These are phyloP conservation scores for Drosophila lowei DNA, from an alignment of 1,140 invertebrate genomes.

Conservation along the genomic window DNA sequence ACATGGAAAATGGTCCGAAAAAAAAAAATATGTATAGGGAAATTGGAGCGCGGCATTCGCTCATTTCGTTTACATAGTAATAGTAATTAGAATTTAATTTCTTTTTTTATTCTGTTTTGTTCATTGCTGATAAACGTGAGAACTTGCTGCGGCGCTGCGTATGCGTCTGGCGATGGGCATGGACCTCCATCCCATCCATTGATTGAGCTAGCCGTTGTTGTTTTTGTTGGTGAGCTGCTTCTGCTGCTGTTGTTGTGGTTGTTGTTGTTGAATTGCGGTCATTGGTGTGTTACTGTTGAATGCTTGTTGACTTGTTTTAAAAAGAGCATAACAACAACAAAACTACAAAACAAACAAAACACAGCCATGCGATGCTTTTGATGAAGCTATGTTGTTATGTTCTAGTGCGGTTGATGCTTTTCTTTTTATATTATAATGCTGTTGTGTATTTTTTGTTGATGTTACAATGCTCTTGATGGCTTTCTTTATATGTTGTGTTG, in stretches of 20 bases:
- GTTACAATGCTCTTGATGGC: conserved; percentile 1
- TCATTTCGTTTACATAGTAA: conserved; percentile 49
- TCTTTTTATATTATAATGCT: background rate
- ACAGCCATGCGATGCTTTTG: too few relatives aligned
- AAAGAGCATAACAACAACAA: background rate
- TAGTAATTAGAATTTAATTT: conserved; percentile 55
- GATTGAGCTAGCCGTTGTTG: background rate
- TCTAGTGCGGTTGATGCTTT: too few relatives aligned
- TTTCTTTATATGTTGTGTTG: background rate
- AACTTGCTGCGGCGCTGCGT: conserved; percentile 24
- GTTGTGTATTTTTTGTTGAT: background rate
- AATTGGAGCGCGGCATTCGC: conserved; percentile 3
- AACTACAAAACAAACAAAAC: too few relatives aligned
- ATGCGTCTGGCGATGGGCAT: conserved; percentile 4
- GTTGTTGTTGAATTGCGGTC: background rate
- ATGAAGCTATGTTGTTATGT: background rate
- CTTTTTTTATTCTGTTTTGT: conserved; percentile 41
- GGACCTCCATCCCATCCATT: too few relatives aligned
- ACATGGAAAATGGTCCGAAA: conserved; percentile 5
- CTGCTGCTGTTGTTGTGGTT: background rate
- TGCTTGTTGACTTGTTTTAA: too few relatives aligned
- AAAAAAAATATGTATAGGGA: background rate
- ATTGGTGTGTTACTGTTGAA: too few relatives aligned
- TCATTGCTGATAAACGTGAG: conserved; percentile 59
- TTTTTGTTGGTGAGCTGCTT: too few relatives aligned